A percentile compares a stretch with the other conserved stretches of the same genome.
Conservation (phyloP, 2,888 invertebrate species). For the Meta bourneti region DNA sequence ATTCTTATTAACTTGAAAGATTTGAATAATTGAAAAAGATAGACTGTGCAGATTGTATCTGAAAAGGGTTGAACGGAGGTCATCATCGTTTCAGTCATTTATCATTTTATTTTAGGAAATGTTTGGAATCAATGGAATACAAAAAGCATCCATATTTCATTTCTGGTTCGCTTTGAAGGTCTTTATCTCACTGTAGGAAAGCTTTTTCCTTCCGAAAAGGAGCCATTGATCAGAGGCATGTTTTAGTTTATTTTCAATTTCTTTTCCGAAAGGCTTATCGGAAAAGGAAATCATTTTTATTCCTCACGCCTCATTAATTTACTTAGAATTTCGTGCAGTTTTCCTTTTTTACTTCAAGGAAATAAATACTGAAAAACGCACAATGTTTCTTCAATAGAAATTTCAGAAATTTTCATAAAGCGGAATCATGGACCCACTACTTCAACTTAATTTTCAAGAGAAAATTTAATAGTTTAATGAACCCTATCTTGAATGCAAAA, state of each 20-base stretch:
- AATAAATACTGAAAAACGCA: no score
- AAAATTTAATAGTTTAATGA: no score
- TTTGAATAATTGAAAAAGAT: no score
- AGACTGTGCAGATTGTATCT: no score
- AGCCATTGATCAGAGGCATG: not conserved
- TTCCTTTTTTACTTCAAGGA: not conserved
- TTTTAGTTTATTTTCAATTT: not conserved
- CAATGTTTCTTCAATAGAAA: no score
- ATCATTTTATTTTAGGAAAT: not conserved
- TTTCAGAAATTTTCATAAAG: no score
- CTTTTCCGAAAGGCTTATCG: not conserved
- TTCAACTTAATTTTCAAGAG: no score
- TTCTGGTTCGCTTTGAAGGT: not conserved
- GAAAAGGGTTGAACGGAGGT: no score
- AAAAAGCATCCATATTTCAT: not conserved
- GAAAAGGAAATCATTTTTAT: conserved; percentile 1
- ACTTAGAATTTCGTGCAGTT: not conserved
- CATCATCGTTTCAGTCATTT: not conserved
- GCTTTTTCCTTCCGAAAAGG: not conserved
- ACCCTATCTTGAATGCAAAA: no score
- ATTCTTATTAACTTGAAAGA: no score
- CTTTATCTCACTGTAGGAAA: not conserved
- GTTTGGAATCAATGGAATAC: not conserved
- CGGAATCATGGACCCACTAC: no score
- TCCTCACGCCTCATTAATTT: not conserved